Evolutionary conservation across 2,113 vertebrate species (phyloP), one percentile per base, ranked within the genome.

Genomic region (Semnornis frantzii): DNA sequence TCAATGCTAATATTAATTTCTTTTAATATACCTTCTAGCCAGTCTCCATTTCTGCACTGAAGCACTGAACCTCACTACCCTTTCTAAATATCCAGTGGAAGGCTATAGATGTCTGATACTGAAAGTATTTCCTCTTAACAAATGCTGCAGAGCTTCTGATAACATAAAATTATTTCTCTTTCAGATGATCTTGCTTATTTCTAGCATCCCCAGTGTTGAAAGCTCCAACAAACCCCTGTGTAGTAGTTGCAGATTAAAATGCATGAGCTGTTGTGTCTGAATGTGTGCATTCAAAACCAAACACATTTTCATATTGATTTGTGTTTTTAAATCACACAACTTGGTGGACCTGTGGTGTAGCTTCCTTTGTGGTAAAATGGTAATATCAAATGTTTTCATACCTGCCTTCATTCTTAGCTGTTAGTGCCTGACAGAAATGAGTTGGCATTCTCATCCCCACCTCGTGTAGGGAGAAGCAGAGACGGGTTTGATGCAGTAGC

Each of bases 101-200:
- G n/a, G 48, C n/a, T 74, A 33, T 68, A 94, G 90, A 71, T 91
- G 65, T 83, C 12, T 52, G 87, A 94, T 87, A 63, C 50, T 85
- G 19, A 65, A 94, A 96, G 62, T 79, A 83, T 95, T 92, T 95
- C 85, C 75, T 85, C 39, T 91, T 69, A 77, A 70, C 62, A 94
- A 81, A 63, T 30, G 37, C 34, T 62, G 65, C 71, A 85, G 79
- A 74, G 48, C 58, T 85, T 79, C 76, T 78, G 63, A 69, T 69
- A 81, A 91, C 44, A 71, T 88, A n/a, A 60, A 66, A 85, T 93
- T 83, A 76, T 77, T 90, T 85, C 3, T 8, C 72, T 86, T 80
- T 90, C 31, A 52, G 25, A 57, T 80, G 27, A 24, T 82, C 57
- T 75, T 44, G 91, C 81, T 88, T 77, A 73, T 81, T 96, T 89